Base-by-base conservation (phyloP, 2,888 invertebrate species). In the Limnephilus rhombicus region DNA sequence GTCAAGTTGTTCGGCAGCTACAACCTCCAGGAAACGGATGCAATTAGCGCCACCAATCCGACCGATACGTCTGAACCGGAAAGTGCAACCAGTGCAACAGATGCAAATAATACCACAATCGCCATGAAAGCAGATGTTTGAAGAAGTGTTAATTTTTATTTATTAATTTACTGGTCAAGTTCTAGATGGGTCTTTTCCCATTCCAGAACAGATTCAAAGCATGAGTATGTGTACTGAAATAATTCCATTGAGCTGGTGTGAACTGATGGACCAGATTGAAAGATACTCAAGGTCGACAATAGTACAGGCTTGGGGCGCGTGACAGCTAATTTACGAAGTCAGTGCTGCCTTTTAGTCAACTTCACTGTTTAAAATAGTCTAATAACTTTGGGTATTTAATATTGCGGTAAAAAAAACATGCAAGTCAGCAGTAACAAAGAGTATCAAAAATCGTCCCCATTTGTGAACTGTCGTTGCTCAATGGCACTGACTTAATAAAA, bases 1-100 rank as follows among this genome's bases (percentile, higher is more conserved):
- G 95, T 96, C 1, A 95, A 95, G 94, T 94, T 96, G 80, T 95
- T 95, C 94, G 96, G 95, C 90, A 94, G 94, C 91, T 93, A 80
- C 37, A 34, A 87, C 83, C 45, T 68, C 13, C n/a, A 68, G 0
- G 24, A 5, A 68, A 68, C 24, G 68, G 68, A 31, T 31, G 31
- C 7, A 53, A 18, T 53, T 7, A 24, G 1, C 7, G 24, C 1
- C 7, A 24, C 68, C 18, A 68, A 24, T 68, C 5, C 68, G 5
- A 68, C 68, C 68, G 18, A 5, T 3, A 24, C 1, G 1, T 4
- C 68, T 68, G 68, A 68, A 68, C 7, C 68, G 5, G 18, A 24
- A 68, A 68, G 18, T 24, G 68, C 68, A 68, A 24, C 9, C 24
- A 68, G 68, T 24, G 24, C 68, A n/a, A 1, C 68, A 68, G 68